Evolutionary conservation across 2,888 invertebrate species (phyloP), one percentile per base, ranked within the genome.

Genomic region (Megalurothrips usitatus): DNA sequence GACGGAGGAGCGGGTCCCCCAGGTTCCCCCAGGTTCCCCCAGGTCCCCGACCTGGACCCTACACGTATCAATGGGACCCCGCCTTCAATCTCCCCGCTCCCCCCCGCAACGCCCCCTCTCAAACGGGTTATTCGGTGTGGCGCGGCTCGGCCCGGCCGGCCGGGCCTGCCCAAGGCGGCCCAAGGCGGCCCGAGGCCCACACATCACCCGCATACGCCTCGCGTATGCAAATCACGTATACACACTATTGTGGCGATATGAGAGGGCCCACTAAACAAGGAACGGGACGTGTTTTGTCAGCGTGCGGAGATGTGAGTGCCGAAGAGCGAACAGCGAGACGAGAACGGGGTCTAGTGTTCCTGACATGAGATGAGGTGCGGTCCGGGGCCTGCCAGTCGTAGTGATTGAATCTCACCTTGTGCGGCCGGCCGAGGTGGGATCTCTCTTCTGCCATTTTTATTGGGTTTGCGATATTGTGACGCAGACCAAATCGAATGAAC

Each of bases 141-240:
- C n/a, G 0, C 23, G 2, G 23, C 68, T 4, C 68, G 0, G n/a
- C 68, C 23, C 8, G 9, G 3, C 68, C 23, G 9, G 23, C 68
- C 49, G 10, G 49, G 49, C 49, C 49, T 68, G n/a, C 34, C 34
- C 34, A 43, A 43, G 34, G 34, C 23, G 23, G 23, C 34, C 34
- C 34, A 43, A 43, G 34, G 34, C 34, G 34, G 11, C 23, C 23
- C 68, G 6, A 68, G 68, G 68, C 68, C 68, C 68, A 68, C 68
- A 68, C 68, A 68, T 68, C 68, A 68, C 68, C 19, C 52, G 12
- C 52, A 12, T 19, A 17, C 10, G 52, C 52, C 52, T 12, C 23
- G 23, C 23, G n/a, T n/a, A 68, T 68, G 68, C 68, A 68, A 68
- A 68, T 68, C 68, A 68, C 68, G 58, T 43, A 43, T 43, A 43